phyloP scores from a whole-genome alignment of 2,888 invertebrate species.

The Callimorpha dominula region DNA sequence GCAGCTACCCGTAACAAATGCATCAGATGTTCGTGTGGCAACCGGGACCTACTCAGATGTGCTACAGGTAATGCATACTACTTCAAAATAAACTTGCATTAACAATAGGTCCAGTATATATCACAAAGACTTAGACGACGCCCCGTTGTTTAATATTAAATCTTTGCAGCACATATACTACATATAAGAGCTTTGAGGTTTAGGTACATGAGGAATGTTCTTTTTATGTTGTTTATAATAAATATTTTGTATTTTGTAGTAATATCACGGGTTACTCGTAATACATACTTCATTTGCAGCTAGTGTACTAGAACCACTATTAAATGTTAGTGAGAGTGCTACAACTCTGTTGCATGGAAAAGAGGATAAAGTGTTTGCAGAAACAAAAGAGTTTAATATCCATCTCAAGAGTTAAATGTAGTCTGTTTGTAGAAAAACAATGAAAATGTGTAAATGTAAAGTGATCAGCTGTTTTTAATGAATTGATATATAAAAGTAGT shows the following conservation, averaged over 20 bases:
- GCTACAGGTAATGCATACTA: not conserved
- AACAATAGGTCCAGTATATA: not conserved
- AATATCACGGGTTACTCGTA: no score
- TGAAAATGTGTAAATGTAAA: not conserved
- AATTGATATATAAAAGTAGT: no score
- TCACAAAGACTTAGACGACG: not conserved
- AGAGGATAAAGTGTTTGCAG: not conserved
- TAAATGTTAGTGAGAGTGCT: not conserved
- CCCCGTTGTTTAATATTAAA: not conserved
- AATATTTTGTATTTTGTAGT: not conserved
- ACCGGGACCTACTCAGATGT: no score
- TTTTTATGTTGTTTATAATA: not conserved
- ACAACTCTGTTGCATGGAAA: not conserved
- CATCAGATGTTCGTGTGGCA: no score
- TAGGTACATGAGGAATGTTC: not conserved
- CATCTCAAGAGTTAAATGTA: not conserved
- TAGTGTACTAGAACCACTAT: not conserved
- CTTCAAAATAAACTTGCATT: not conserved
- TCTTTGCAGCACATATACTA: not conserved
- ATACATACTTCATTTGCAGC: not conserved
- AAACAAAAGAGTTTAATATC: not conserved
- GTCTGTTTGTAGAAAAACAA: not conserved
- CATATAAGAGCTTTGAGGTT: no score
- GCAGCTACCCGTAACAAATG: no score
- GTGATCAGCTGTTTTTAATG: no score